Evolutionary conservation across 2,797 vertebrate genomes (phyloP).

Genomic region (Enteromius thamalakanensis): DNA sequence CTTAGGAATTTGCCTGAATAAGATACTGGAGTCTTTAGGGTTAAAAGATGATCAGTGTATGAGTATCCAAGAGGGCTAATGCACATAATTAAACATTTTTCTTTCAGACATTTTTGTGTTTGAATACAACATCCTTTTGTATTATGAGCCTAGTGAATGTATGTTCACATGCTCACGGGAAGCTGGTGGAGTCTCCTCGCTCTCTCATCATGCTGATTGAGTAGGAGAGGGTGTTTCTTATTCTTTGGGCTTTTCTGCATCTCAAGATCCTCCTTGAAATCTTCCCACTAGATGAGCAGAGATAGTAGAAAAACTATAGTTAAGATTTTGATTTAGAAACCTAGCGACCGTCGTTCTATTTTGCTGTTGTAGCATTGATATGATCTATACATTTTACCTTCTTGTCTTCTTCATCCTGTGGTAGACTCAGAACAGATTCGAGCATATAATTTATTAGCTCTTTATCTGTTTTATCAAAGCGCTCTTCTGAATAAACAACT

Average conservation of each 20-base stretch:
- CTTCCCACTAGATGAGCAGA: conserved; percentile 68
- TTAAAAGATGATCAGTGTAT: neutral
- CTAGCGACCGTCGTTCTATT: neutral
- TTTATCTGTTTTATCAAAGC: neutral
- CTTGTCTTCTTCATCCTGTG: conserved; percentile 34
- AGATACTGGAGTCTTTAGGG: neutral
- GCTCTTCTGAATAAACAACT: neutral
- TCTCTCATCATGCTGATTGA: conserved; percentile 81
- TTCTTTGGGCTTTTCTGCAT: conserved; percentile 56
- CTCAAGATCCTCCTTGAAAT: conserved; percentile 75
- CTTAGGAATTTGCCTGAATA: neutral
- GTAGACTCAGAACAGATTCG: conserved; percentile 16
- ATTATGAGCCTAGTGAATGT: neutral
- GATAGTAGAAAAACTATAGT: conserved; percentile 29
- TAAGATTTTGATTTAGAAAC: neutral
- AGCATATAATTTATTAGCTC: conserved; percentile 40
- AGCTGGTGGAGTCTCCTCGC: conserved; percentile 75
- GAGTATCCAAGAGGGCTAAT: neutral
- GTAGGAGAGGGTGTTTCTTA: conserved; percentile 71
- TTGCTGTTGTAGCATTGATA: neutral
- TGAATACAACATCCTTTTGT: neutral
- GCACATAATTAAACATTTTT: neutral
- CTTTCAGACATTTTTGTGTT: conserved; percentile 16
- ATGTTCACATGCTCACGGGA: conserved; percentile 59
- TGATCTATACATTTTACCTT: conserved; percentile 32